These are phyloP conservation scores for Bombylius major DNA, from an alignment of 2,888 invertebrate species.

Conservation along the genomic window DNA sequence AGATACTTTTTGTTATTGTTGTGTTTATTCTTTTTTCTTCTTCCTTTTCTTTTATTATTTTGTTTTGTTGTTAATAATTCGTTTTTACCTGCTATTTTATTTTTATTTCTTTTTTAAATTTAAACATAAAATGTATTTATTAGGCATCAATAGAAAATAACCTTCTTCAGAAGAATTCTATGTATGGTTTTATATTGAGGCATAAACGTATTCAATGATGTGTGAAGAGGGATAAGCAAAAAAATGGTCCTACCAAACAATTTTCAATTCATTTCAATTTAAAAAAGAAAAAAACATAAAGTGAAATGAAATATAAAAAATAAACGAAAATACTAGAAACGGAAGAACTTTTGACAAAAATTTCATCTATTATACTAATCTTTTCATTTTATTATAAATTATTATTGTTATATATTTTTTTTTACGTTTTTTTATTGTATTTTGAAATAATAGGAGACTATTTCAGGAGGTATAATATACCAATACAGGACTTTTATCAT, in stretches of 20 bases:
- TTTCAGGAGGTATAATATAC: not conserved
- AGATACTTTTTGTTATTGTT: too few species aligned
- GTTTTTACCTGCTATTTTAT: not conserved
- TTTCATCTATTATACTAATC: not conserved
- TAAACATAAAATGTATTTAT: too few species aligned
- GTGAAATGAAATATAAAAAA: too few species aligned
- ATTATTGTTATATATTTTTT: not conserved
- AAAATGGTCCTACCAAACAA: not conserved
- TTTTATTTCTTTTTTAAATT: not conserved
- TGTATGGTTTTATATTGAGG: not conserved
- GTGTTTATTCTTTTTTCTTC: too few species aligned
- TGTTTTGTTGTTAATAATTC: too few species aligned
- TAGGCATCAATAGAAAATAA: too few species aligned
- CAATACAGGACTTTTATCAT: constrained; percentile 1
- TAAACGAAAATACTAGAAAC: not conserved
- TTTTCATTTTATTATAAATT: not conserved
- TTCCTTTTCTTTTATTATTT: too few species aligned
- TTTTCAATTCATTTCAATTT: not conserved
- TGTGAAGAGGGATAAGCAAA: not conserved
- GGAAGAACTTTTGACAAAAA: not conserved
- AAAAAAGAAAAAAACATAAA: not conserved
- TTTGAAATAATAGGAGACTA: too few species aligned
- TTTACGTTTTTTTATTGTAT: too few species aligned
- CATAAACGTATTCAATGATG: not conserved
- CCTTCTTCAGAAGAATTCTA: too few species aligned